A percentile compares a stretch with the other conserved stretches of the same genome.
These are phyloP conservation scores for Diprion similis DNA, from an alignment of 1,140 invertebrate species.

Conservation along the genomic window DNA sequence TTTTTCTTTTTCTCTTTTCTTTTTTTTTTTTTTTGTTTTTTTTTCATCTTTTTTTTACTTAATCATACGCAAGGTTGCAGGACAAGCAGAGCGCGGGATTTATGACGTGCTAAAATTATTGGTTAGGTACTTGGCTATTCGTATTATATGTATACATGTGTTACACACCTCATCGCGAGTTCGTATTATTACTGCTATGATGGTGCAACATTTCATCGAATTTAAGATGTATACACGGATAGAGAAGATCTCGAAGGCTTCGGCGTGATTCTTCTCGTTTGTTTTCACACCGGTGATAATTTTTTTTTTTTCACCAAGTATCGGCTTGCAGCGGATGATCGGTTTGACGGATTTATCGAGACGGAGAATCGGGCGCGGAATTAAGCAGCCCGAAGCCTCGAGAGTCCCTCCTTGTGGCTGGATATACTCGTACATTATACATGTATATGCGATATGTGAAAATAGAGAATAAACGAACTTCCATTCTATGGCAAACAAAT, in stretches of 20 bases:
- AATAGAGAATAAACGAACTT: too few relatives aligned
- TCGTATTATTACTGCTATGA: neutral
- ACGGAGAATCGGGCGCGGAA: neutral
- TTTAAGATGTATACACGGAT: neutral
- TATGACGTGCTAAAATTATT: conserved; percentile 3
- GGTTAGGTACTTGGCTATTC: neutral
- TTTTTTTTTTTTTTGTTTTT: too few relatives aligned
- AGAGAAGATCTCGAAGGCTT: neutral
- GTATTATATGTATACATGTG: neutral
- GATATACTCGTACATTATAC: too few relatives aligned
- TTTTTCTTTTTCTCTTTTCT: too few relatives aligned
- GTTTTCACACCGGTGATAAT: neutral
- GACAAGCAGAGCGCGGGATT: neutral
- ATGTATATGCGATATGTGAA: too few relatives aligned
- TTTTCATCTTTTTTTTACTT: too few relatives aligned
- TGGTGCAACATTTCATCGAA: neutral
- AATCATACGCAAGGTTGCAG: too few relatives aligned
- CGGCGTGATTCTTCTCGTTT: neutral
- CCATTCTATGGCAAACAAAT: too few relatives aligned
- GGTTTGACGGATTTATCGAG: neutral
- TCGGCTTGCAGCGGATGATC: neutral
- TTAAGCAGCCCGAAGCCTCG: neutral
- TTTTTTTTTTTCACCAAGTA: neutral
- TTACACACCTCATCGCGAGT: too few relatives aligned
- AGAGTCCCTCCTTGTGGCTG: too few relatives aligned